Evolutionary conservation across 2,113 vertebrate species (phyloP), one percentile per base, ranked within the genome.

Genomic region (Lamprotornis superbus): DNA sequence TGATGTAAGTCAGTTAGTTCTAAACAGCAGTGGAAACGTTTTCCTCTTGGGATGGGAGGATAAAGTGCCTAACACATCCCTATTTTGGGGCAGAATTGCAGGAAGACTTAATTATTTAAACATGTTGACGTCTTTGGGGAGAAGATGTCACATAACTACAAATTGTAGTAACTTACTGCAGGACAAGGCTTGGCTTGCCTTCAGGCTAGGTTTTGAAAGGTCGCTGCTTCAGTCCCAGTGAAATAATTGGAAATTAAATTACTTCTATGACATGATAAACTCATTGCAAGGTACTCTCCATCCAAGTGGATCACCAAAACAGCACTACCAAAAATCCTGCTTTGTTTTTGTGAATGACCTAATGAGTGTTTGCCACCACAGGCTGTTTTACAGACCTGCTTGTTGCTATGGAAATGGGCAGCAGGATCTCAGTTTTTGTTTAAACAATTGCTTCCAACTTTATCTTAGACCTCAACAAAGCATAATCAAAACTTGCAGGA

Each of bases 331-430:
- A 42, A 71, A 55, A 50, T 28, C 37, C 75, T 14, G 1, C 47
- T 83, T 87, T 65, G 52, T 55, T 87, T 83, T 77, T 86, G 64
- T 56, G 70, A 67, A 19, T 73, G 89, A 85, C 55, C 84, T 91
- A 57, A n/a, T 39, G 86, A 86, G 39, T 40, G 31, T 83, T 79
- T 90, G 71, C 68, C 82, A 83, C 68, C 44, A 18, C 79, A 52
- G 70, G 63, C 65, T 75, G 59, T 70, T 68, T 19, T 85, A 49
- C 42, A 81, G 55, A 57, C 78, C 85, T 68, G 33, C 55, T 63
- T 83, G 84, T 95, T 95, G 78, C 96, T 94, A 88, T 96, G 92
- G 92, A 83, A 90, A 90, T 67, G 60, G 52, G 47, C 90, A 92
- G 82, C 71, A 81, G 37, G 75, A 67, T 64, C 76, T 86, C 75